phyloP scores from a whole-genome alignment of 2,888 invertebrate genomes.

The Platypus cylindrus region DNA sequence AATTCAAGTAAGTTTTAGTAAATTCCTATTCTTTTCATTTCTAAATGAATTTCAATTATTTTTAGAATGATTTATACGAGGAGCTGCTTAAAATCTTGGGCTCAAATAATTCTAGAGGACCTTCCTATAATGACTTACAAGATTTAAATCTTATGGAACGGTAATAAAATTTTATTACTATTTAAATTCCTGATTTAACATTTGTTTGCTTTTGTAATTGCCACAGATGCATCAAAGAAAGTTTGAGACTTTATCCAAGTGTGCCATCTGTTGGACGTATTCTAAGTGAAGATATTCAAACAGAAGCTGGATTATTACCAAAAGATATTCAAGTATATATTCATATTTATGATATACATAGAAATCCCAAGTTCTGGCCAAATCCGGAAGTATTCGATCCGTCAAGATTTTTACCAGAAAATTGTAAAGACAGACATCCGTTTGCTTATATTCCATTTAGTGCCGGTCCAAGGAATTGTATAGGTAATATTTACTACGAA shows the following conservation, averaged over 20 bases:
- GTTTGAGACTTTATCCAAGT: conserved; percentile 31
- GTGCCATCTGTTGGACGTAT: conserved; percentile 29
- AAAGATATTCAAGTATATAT: conserved; percentile 40
- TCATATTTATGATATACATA: conserved; percentile 51
- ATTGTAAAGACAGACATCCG: conserved; percentile 41
- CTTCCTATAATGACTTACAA: conserved; percentile 25
- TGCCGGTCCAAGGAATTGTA: conserved; percentile 55
- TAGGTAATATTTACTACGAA: too few relatives aligned
- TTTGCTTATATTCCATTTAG: conserved; percentile 56
- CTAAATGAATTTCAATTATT: too few relatives aligned
- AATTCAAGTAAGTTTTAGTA: conserved; percentile 20
- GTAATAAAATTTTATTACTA: too few relatives aligned
- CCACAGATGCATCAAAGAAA: conserved; percentile 31
- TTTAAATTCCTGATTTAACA: too few relatives aligned
- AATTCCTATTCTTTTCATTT: too few relatives aligned
- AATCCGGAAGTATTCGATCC: conserved; percentile 56
- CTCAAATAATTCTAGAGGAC: conserved; percentile 12
- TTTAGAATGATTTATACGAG: conserved; percentile 18
- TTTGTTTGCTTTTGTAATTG: too few relatives aligned
- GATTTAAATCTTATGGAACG: conserved; percentile 30
- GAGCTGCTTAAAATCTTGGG: conserved; percentile 24
- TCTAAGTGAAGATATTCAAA: conserved; percentile 21
- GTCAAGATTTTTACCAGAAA: conserved; percentile 54
- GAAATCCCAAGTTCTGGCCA: conserved; percentile 47
- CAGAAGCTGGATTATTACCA: conserved; percentile 35